These are phyloP conservation scores for Lophochroa leadbeateri DNA, from an alignment of 2,113 vertebrate genomes.

Conservation along the genomic window DNA sequence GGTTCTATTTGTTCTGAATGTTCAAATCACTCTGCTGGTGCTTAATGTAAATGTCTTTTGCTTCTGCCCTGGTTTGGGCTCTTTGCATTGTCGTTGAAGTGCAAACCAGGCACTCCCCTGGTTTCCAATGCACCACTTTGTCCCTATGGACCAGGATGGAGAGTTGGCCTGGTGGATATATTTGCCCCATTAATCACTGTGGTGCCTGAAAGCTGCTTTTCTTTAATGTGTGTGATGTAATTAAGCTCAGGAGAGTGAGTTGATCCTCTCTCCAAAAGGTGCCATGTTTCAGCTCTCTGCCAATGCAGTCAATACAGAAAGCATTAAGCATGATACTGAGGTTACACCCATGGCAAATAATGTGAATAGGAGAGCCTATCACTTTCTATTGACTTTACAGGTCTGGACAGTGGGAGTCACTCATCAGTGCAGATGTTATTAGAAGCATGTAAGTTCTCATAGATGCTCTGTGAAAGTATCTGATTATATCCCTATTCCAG, in stretches of 20 bases:
- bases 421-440: not conserved
- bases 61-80: not conserved
- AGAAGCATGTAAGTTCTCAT: not conserved
- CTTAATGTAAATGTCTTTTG: not conserved
- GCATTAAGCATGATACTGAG: not conserved
- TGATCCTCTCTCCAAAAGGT: not conserved
- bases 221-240: not conserved
- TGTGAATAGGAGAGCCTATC: not conserved
- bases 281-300: not conserved
- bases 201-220: not conserved
- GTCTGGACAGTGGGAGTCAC: not conserved
- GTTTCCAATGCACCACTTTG: not conserved
- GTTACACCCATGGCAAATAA: not conserved
- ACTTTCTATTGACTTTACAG: not conserved
- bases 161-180: not conserved
- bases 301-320: not conserved
- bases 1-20: not conserved
- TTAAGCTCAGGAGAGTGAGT: not conserved
- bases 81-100: not conserved
- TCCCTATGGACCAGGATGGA: not conserved
- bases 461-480: not conserved
- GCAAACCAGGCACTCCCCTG: no score
- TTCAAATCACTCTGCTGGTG: not conserved
- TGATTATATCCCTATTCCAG: not conserved
- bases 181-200: not conserved